Conservation (phyloP, 2,888 invertebrate genomes). For the Dilophus febrilis region DNA sequence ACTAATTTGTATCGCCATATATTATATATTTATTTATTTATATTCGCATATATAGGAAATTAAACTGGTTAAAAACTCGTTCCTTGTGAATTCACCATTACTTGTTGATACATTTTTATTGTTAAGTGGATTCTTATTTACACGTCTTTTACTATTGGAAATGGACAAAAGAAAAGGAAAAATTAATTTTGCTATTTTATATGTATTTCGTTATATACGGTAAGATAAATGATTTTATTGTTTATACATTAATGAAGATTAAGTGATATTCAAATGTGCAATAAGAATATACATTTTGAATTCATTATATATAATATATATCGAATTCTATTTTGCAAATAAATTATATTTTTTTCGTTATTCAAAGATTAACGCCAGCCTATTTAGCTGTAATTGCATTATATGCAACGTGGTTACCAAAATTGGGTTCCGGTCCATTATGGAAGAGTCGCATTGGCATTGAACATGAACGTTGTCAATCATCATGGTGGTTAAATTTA, state of each 20-base stretch:
- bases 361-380: conserved; percentile 51
- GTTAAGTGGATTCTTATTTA: conserved; percentile 52
- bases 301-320: too few relatives aligned
- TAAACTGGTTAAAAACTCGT: conserved; percentile 37
- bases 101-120: conserved; percentile 57
- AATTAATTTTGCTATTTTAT: conserved; percentile 42
- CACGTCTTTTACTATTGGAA: conserved; percentile 46
- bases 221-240: too few relatives aligned
- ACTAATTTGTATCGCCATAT: not conserved
- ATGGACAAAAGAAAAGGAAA: conserved; percentile 45
- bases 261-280: too few relatives aligned
- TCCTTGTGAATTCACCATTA: conserved; percentile 48
- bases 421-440: conserved; percentile 53
- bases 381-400: conserved; percentile 54
- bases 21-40: conserved; percentile 2
- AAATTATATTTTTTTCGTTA: too few relatives aligned
- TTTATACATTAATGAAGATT: too few relatives aligned
- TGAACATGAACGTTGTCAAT: conserved; percentile 38
- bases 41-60: conserved; percentile 33
- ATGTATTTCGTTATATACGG: conserved; percentile 52
- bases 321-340: too few relatives aligned
- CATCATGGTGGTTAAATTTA: conserved; percentile 58
- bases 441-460: conserved; percentile 46
- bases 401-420: conserved; percentile 53
- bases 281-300: too few relatives aligned